Conservation (phyloP, 2,113 vertebrate genomes). For the Aleadryas rufinucha region DNA sequence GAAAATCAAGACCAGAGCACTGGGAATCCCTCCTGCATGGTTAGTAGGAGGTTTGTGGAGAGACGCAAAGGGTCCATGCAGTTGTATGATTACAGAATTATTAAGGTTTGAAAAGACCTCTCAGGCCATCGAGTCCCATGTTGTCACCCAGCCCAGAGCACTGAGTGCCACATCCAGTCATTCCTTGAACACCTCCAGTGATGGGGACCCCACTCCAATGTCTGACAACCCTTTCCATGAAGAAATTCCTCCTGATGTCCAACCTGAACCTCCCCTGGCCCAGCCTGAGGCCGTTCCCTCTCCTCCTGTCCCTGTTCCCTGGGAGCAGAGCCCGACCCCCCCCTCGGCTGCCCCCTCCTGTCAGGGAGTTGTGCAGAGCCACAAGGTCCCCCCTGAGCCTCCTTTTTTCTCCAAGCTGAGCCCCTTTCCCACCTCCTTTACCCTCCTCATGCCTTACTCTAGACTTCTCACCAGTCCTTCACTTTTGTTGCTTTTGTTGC, state of each 20-base stretch:
- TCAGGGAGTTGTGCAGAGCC: neutral
- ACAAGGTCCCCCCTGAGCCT: neutral
- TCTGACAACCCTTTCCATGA: neutral
- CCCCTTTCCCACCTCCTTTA: neutral
- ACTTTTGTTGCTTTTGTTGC: neutral
- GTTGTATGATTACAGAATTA: neutral
- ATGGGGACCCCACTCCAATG: neutral
- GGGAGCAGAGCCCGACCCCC: no score
- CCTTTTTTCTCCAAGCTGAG: neutral
- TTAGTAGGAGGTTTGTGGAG: neutral
- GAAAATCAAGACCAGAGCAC: neutral
- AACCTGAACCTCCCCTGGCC: neutral
- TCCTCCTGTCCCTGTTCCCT: neutral
- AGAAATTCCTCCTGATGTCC: neutral
- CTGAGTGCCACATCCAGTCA: rapidly evolving
- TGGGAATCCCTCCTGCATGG: neutral
- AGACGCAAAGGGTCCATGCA: neutral
- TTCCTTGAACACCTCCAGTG: neutral
- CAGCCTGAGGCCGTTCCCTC: neutral
- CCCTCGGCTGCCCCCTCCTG: neutral
- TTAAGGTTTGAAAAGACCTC: neutral
- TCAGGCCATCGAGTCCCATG: neutral
- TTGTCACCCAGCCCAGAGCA: neutral
- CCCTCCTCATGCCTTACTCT: neutral
- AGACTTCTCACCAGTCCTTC: neutral